Evolutionary conservation across 2,797 vertebrate species (phyloP).

Genomic region (Microchirus variegatus): DNA sequence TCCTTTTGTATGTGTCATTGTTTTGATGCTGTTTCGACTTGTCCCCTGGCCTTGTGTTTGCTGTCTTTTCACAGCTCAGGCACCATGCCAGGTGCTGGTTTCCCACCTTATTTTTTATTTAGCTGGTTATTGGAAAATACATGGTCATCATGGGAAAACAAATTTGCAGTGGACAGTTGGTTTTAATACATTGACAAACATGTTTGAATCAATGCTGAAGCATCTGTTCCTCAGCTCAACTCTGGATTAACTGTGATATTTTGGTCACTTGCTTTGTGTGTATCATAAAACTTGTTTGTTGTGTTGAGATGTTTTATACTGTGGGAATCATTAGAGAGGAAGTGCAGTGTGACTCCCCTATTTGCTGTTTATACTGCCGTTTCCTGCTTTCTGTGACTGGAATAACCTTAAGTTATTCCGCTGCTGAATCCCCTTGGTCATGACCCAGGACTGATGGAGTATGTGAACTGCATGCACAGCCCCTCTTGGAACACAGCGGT

Average conservation of each 20-base stretch:
- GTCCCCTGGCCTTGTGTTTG: slow-evolving; percentile 59
- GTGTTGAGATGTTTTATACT: slow-evolving; percentile 55
- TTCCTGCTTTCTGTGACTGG: slow-evolving; percentile 78
- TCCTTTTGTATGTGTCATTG: slow-evolving; percentile 71
- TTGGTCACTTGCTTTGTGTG: slow-evolving; percentile 43
- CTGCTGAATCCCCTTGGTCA: slow-evolving; percentile 69
- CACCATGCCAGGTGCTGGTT: slow-evolving; percentile 51
- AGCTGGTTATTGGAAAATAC: slow-evolving; percentile 28
- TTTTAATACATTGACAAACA: slow-evolving; percentile 33
- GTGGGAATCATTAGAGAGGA: slow-evolving; percentile 68
- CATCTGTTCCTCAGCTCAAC: slow-evolving; percentile 50
- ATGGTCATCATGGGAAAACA: neutral
- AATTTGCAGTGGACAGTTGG: slow-evolving; percentile 20
- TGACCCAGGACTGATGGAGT: slow-evolving; percentile 70
- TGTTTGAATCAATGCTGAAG: slow-evolving; percentile 10
- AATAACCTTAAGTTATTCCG: slow-evolving; percentile 69
- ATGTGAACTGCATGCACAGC: slow-evolving; percentile 69
- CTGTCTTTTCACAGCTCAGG: slow-evolving; percentile 62
- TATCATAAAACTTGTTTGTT: slow-evolving; percentile 44
- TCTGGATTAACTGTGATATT: slow-evolving; percentile 42
- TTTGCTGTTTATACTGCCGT: slow-evolving; percentile 79
- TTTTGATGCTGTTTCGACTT: slow-evolving; percentile 65
- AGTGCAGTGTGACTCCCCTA: slow-evolving; percentile 69
- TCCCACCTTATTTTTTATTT: slow-evolving; percentile 18
- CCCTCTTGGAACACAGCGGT: slow-evolving; percentile 49